Conservation (phyloP, 2,797 vertebrate species). For the Pyrocephalus nanus region DNA sequence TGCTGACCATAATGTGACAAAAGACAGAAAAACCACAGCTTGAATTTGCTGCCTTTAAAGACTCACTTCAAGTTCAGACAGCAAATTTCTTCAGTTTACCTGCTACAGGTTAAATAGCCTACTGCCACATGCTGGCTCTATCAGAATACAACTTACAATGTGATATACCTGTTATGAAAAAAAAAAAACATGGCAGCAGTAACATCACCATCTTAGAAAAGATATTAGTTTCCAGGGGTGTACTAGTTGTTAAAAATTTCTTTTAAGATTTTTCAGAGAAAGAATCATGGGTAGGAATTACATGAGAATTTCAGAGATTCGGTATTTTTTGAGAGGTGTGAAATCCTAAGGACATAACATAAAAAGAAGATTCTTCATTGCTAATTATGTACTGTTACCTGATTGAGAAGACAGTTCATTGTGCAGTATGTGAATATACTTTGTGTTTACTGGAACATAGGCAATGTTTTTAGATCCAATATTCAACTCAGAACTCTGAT, state of each 20-base stretch:
- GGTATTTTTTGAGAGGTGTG: not conserved
- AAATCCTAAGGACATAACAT: not conserved
- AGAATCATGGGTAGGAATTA: not conserved
- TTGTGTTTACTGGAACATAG: not conserved
- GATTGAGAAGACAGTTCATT: not conserved
- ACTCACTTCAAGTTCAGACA: not conserved
- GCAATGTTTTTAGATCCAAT: not conserved
- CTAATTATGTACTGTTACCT: not conserved
- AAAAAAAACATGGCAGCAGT: not conserved
- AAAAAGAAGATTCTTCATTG: not conserved
- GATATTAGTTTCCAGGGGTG: not conserved
- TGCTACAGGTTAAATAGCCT: not conserved
- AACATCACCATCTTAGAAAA: not conserved
- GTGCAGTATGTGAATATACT: not conserved
- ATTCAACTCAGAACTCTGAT: not conserved
- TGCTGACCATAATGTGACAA: not conserved
- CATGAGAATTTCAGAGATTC: not conserved
- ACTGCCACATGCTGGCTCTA: not conserved
- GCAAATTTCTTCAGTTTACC: not conserved
- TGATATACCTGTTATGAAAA: not conserved
- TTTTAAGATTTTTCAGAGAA: not conserved
- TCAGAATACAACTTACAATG: not conserved
- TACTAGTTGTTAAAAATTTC: not conserved
- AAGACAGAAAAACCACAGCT: not conserved
- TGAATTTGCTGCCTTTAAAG: not conserved